Evolutionary conservation across 2,797 vertebrate species (phyloP).

Genomic region (Echeneis naucrates): DNA sequence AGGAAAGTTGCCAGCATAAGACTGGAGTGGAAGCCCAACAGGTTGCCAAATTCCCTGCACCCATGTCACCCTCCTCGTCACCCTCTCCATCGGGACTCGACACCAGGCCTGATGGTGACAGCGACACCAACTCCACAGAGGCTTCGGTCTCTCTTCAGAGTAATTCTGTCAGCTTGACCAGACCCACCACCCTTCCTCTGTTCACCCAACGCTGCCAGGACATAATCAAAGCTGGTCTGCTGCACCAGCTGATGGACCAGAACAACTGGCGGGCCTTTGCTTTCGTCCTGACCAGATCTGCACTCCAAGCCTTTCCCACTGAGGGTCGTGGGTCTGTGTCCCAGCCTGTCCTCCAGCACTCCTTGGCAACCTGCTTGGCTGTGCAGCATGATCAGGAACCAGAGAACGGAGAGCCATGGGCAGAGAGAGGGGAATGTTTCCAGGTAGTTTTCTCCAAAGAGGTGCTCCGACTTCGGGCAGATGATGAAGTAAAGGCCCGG

Average conservation of each 20-base stretch:
- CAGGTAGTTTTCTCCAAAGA: slow-evolving; percentile 92
- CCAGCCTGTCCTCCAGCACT: slow-evolving; percentile 89
- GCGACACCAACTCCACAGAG: slow-evolving; percentile 52
- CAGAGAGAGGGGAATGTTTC: slow-evolving; percentile 82
- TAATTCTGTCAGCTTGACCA: slow-evolving; percentile 56
- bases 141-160: slow-evolving; percentile 17
- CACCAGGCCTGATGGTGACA: slow-evolving; percentile 64
- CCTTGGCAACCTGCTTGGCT: slow-evolving; percentile 87
- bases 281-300: slow-evolving; percentile 90
- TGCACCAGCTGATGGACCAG: slow-evolving; percentile 90
- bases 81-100: slow-evolving; percentile 62
- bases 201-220: slow-evolving; percentile 86
- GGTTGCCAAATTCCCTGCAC: slow-evolving; percentile 45
- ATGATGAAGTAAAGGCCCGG: slow-evolving; percentile 87
- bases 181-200: slow-evolving; percentile 85
- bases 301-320: slow-evolving; percentile 90
- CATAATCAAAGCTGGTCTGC: slow-evolving; percentile 90
- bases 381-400: slow-evolving; percentile 86
- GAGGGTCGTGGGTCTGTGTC: slow-evolving; percentile 90
- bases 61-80: slow-evolving; percentile 62
- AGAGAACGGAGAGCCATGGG: slow-evolving; percentile 78
- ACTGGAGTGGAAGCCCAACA: slow-evolving; percentile 67
- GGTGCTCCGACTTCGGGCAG: slow-evolving; percentile 89
- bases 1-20: slow-evolving; percentile 72
- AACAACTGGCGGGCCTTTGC: slow-evolving; percentile 96